Conservation (phyloP, 1,140 invertebrate species). For the Melanaphis sacchari region DNA sequence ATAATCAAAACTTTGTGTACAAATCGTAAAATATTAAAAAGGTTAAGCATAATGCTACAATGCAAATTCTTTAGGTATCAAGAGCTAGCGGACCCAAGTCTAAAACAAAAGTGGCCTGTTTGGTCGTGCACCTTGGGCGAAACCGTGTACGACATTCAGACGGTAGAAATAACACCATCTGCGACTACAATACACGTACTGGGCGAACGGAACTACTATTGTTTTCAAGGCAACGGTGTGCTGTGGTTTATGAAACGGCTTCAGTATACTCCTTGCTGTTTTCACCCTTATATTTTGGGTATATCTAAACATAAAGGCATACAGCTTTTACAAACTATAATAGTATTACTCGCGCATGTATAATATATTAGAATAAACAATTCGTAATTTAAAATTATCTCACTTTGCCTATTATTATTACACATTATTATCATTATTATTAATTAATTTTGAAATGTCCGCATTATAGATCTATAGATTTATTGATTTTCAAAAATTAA, state of each 20-base stretch:
- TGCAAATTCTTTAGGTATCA: constrained; percentile 69
- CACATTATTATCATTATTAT: not conserved
- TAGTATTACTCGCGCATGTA: not conserved
- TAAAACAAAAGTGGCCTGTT: constrained; percentile 71
- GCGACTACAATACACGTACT: constrained; percentile 73
- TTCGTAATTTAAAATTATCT: not conserved
- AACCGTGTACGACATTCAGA: constrained; percentile 72
- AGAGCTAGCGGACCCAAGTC: constrained; percentile 66
- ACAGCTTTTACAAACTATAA: not conserved
- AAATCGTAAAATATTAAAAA: not conserved
- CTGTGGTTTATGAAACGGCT: constrained; percentile 81
- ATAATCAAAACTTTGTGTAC: not conserved
- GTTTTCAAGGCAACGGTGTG: constrained; percentile 76
- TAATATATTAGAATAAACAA: not conserved
- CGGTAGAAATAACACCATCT: constrained; percentile 67
- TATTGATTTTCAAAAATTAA: not conserved
- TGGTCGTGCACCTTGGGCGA: constrained; percentile 84
- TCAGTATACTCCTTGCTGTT: constrained; percentile 79
- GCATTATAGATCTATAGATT: not conserved
- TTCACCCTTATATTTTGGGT: constrained; percentile 76
- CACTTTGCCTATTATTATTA: not conserved
- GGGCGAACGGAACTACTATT: constrained; percentile 78
- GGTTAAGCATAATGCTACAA: not conserved
- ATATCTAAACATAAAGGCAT: constrained; percentile 62
- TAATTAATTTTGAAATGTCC: not conserved